Percentiles rank a stretch among this genome's conserved stretches.
Conservation (phyloP, 2,113 vertebrate genomes). For the Centropristis striata region DNA sequence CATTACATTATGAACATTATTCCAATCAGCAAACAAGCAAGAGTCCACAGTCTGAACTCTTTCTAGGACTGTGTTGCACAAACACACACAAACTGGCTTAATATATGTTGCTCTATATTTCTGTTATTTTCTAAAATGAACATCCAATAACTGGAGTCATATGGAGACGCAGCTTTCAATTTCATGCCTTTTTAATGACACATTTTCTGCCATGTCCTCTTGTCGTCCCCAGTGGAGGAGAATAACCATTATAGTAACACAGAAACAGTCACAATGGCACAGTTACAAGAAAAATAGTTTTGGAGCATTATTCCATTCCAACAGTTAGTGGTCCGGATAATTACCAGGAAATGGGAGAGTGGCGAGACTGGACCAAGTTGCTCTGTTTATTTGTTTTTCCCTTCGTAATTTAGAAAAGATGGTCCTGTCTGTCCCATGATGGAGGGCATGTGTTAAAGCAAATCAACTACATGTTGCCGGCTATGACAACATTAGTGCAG, state of each 20-base stretch:
- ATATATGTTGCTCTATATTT: not conserved
- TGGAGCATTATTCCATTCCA: conserved; percentile 65
- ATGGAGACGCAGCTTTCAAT: conserved; percentile 66
- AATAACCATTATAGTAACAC: conserved; percentile 64
- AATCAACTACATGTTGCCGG: conserved; percentile 16
- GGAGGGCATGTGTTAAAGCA: conserved; percentile 21
- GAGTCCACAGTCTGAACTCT: not conserved
- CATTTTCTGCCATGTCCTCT: conserved; percentile 46
- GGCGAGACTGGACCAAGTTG: conserved; percentile 37
- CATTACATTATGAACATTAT: not conserved
- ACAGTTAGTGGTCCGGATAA: conserved; percentile 79
- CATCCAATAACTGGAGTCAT: conserved; percentile 57
- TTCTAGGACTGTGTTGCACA: conserved; percentile 9
- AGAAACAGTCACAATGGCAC: conserved; percentile 53
- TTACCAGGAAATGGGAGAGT: conserved; percentile 72
- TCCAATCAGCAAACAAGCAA: not conserved
- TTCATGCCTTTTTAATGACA: conserved; percentile 73
- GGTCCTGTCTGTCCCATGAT: not conserved
- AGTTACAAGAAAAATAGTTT: conserved; percentile 59
- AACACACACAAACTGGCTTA: not conserved
- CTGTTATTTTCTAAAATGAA: conserved; percentile 26
- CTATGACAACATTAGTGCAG: conserved; percentile 16
- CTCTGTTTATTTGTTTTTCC: conserved; percentile 28
- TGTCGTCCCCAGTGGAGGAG: conserved; percentile 48
- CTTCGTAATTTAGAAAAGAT: conserved; percentile 40